These are phyloP conservation scores for Apogon talboti DNA, from an alignment of 2,797 vertebrate species.

Conservation along the genomic window DNA sequence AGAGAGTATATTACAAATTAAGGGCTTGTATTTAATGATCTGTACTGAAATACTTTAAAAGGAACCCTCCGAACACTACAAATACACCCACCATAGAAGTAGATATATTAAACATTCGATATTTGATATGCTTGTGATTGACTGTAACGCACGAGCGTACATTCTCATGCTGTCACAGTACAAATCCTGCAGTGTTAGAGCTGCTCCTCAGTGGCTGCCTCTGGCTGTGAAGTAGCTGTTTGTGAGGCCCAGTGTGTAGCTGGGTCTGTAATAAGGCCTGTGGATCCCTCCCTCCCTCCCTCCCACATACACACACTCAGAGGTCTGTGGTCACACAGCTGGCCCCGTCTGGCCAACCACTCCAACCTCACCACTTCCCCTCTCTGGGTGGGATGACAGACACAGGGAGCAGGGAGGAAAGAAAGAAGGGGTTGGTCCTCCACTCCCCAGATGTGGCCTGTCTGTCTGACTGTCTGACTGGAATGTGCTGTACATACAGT, in stretches of 20 bases:
- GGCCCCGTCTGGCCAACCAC: constrained; percentile 79
- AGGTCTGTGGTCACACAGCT: constrained; percentile 84
- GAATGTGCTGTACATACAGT: constrained; percentile 71
- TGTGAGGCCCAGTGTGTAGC: constrained; percentile 76
- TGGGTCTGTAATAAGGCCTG: constrained; percentile 82
- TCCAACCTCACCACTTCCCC: constrained; percentile 85
- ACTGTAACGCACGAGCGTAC: constrained; percentile 16
- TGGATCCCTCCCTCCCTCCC: constrained; percentile 70
- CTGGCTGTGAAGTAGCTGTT: constrained; percentile 80
- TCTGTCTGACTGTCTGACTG: constrained; percentile 59
- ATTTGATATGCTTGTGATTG: constrained; percentile 28
- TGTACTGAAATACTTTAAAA: constrained; percentile 4
- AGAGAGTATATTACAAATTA: too few relatives aligned
- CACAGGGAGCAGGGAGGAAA: constrained; percentile 60
- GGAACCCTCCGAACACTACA: too few relatives aligned
- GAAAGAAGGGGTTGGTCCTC: constrained; percentile 58
- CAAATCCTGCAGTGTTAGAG: constrained; percentile 62
- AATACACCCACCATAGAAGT: too few relatives aligned
- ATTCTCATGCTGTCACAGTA: constrained; percentile 48
- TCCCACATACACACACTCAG: constrained; percentile 74
- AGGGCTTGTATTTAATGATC: too few relatives aligned
- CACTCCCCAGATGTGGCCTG: constrained; percentile 70
- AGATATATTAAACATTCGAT: constrained; percentile 21
- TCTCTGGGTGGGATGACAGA: constrained; percentile 85
- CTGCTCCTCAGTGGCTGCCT: constrained; percentile 55